phyloP scores from a whole-genome alignment of 2,113 vertebrate genomes.

The Holacanthus passer region DNA sequence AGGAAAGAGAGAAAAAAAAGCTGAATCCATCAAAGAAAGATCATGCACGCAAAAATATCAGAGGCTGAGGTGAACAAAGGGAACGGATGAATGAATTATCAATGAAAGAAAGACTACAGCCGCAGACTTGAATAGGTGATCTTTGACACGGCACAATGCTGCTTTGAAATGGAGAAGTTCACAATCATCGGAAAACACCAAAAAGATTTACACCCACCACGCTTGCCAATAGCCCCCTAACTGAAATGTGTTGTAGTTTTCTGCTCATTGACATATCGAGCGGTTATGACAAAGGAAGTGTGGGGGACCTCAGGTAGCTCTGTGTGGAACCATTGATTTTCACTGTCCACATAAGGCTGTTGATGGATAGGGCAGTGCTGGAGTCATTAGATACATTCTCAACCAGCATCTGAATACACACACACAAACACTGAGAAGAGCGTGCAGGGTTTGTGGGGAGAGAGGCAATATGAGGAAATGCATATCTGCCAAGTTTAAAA shows the following conservation, averaged over 20 bases:
- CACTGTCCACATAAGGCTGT: conserved; percentile 73
- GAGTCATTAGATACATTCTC: conserved; percentile 77
- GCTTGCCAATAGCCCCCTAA: conserved; percentile 63
- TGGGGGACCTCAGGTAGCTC: conserved; percentile 82
- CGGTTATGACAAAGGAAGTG: conserved; percentile 83
- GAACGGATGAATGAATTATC: conserved; percentile 73
- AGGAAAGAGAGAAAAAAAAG: conserved; percentile 41
- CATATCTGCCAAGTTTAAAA: conserved; percentile 30
- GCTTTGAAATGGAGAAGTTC: conserved; percentile 81
- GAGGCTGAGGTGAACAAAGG: conserved; percentile 48
- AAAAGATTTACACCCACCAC: conserved; percentile 72
- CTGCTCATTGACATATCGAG: conserved; percentile 81
- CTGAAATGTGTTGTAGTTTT: conserved; percentile 74
- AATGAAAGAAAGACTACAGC: conserved; percentile 67
- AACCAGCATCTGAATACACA: conserved; percentile 56
- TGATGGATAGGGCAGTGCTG: conserved; percentile 76
- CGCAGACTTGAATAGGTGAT: conserved; percentile 75
- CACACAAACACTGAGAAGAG: conserved; percentile 30
- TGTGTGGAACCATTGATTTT: conserved; percentile 81
- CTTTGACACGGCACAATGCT: conserved; percentile 75
- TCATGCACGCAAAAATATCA: conserved; percentile 60
- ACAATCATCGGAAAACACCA: conserved; percentile 71
- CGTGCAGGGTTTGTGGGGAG: neutral
- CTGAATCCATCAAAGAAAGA: conserved; percentile 59
- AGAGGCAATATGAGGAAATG: conserved; percentile 4